Evolutionary conservation across 2,888 invertebrate genomes (phyloP), one percentile per base, ranked within the genome.

Genomic region (Chloroclystis v-ata): DNA sequence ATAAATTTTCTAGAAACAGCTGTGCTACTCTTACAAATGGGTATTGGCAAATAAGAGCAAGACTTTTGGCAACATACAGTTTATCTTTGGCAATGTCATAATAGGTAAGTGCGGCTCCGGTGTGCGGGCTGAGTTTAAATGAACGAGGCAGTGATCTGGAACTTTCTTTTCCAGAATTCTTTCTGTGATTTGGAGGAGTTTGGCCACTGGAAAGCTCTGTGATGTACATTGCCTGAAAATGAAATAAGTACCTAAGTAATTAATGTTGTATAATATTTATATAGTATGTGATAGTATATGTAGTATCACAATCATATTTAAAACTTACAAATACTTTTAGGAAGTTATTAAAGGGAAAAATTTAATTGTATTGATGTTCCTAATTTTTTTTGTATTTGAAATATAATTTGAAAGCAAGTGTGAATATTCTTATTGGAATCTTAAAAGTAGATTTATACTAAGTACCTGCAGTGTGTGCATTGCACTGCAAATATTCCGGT

Each of bases 41-140:
- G 64, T 94, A 92, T 79, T 96, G 96, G 72, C 96, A 95, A 66
- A 98, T 92, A 55, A 99, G 91, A 59, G 95, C 95, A 77, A 99
- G 95, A 82, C 96, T 95, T 90, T 99, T 99, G 63, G 97, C 95
- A 71, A 98, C 98, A 88, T 93, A 97, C 57, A 99, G 90, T 82
- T 94, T 94, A 89, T 99, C 98, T 89, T 96, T 96, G 78, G 93
- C 91, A 69, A 95, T 93, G 84, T 98, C 97, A 83, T 97, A 99
- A 75, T 96, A 96, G 62, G 93, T 94, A 63, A 94, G 89, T 50
- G 95, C 94, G 6, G 94, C 92, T 49, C 92, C 91, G 11, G 93
- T 91, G 69, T 94, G 94, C 4, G 93, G 92, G 26, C 93, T 91
- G 50, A 97, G 89, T 83, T 96, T 96, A 72, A 97, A 97, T 68